Percentiles rank a stretch among this genome's conserved stretches.
phyloP scores from a whole-genome alignment of 2,888 invertebrate genomes.

The Anthophora plumipes region DNA sequence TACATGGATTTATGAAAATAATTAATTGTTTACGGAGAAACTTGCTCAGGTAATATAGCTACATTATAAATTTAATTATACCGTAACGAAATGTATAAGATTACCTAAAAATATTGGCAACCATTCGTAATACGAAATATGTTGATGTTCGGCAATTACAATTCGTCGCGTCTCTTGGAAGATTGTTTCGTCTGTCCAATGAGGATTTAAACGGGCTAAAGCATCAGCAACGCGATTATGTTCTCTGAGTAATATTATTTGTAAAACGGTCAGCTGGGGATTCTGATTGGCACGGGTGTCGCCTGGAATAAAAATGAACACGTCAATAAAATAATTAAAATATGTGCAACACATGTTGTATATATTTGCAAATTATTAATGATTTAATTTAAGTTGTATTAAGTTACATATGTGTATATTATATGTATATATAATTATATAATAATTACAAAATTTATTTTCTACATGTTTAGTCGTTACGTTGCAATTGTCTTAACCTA shows the following conservation, averaged over 20 bases:
- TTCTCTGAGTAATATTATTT: constrained; percentile 91
- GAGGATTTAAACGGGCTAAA: constrained; percentile 89
- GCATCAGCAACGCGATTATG: constrained; percentile 91
- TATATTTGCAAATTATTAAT: neutral
- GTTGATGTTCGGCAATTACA: constrained; percentile 91
- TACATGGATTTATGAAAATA: too few relatives aligned
- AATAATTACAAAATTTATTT: too few relatives aligned
- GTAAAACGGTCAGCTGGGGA: constrained; percentile 90
- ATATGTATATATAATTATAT: too few relatives aligned
- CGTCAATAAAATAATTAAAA: neutral
- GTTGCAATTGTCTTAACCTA: too few relatives aligned
- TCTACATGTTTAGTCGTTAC: too few relatives aligned
- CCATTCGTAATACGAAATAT: constrained; percentile 93
- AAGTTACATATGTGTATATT: too few relatives aligned
- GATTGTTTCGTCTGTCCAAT: constrained; percentile 90
- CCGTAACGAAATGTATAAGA: neutral
- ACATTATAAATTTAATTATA: neutral
- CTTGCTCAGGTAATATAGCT: neutral
- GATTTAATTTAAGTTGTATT: too few relatives aligned
- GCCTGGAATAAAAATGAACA: constrained; percentile 85
- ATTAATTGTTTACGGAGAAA: neutral
- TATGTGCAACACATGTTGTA: too few relatives aligned
- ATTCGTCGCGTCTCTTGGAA: constrained; percentile 91
- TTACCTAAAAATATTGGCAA: constrained; percentile 90
- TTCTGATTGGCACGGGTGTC: constrained; percentile 92